These are phyloP conservation scores for Virgularia gustaviana DNA, from an alignment of 92 coral and sea anemone species.

Conservation along the genomic window DNA sequence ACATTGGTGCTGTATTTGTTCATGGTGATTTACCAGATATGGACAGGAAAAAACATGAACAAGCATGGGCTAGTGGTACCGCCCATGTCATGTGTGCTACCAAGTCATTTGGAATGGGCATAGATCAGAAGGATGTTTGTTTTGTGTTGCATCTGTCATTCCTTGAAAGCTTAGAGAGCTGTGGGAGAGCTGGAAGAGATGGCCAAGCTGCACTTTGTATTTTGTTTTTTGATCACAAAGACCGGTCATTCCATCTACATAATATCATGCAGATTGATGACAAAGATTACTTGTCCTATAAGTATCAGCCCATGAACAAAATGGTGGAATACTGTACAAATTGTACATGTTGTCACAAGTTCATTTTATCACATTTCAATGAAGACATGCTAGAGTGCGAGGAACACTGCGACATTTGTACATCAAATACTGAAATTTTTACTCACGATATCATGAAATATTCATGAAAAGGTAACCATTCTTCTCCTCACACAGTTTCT, in stretches of 20 bases:
- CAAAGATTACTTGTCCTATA: constrained; percentile 24
- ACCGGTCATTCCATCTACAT: constrained; percentile 52
- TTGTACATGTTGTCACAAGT: constrained; percentile 23
- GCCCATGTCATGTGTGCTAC: constrained; percentile 44
- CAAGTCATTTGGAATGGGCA: constrained; percentile 49
- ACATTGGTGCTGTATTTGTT: constrained; percentile 29
- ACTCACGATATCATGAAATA: constrained; percentile 33
- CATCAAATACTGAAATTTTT: constrained; percentile 16
- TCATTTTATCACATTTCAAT: constrained; percentile 22
- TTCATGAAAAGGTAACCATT: constrained; percentile 33
- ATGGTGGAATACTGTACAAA: constrained; percentile 17
- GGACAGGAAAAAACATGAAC: constrained; percentile 37
- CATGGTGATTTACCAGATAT: constrained; percentile 31
- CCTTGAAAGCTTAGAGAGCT: constrained; percentile 36
- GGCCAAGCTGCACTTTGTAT: constrained; percentile 37
- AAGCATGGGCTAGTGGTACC: constrained; percentile 26
- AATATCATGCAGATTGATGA: constrained; percentile 48
- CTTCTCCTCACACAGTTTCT: constrained; percentile 38
- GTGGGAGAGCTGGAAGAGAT: constrained; percentile 55
- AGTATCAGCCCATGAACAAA: constrained; percentile 21
- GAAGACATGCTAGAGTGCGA: constrained; percentile 40
- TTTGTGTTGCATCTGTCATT: constrained; percentile 44
- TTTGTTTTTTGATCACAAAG: constrained; percentile 33
- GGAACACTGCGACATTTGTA: constrained; percentile 41
- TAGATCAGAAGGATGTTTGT: constrained; percentile 29